Conservation (phyloP, 2,113 vertebrate genomes). For the Chloropsis cyanopogon region DNA sequence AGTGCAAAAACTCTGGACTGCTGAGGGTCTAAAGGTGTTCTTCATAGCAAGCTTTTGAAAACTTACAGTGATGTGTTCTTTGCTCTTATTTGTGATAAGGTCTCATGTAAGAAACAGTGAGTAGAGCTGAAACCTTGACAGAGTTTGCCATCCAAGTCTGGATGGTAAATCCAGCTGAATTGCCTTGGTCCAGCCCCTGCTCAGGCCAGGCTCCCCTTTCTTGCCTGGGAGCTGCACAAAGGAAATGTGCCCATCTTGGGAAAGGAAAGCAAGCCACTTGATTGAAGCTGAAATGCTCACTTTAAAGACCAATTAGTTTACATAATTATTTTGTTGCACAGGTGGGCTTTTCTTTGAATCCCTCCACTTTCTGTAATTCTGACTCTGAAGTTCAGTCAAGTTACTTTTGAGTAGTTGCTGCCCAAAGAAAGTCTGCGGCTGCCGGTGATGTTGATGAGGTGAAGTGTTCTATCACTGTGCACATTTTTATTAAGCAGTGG, state of each 20-base stretch:
- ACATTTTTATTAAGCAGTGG: slow-evolving; percentile 45
- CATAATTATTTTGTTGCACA: not conserved
- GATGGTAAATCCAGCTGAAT: not conserved
- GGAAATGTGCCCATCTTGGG: not conserved
- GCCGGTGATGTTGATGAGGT: slow-evolving; percentile 3
- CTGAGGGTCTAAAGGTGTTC: not conserved
- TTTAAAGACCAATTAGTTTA: not conserved
- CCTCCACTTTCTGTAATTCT: not conserved
- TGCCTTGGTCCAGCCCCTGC: not conserved
- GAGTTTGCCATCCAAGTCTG: not conserved
- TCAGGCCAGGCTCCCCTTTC: not conserved
- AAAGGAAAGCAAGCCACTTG: not conserved
- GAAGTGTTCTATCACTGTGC: not conserved
- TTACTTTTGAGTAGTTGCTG: not conserved
- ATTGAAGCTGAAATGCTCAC: not conserved
- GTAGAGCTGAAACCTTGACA: accelerated
- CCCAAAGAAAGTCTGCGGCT: not conserved
- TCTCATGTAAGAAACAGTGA: not conserved
- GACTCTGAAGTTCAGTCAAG: not conserved
- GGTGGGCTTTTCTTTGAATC: not conserved
- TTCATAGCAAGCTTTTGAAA: not conserved
- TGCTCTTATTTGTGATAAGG: not conserved
- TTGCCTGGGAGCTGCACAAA: not conserved
- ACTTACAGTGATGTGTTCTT: not conserved
- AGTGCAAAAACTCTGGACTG: not conserved